phyloP scores from a whole-genome alignment of 1,140 invertebrate genomes.

The Diabrotica undecimpunctata region DNA sequence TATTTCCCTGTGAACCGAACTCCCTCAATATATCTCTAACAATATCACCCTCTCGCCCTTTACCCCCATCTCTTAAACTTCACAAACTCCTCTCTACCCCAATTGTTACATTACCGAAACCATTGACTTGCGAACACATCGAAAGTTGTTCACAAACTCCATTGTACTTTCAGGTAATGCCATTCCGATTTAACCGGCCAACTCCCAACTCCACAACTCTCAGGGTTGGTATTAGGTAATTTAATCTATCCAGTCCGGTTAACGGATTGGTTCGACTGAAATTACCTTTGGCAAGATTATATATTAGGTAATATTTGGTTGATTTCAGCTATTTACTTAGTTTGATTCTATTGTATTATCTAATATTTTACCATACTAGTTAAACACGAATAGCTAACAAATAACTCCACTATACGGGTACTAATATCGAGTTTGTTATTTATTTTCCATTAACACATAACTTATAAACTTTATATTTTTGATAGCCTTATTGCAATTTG shows the following conservation, averaged over 20 bases:
- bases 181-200: constrained; percentile 1
- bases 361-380: too few species aligned
- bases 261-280: neutral
- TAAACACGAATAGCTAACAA: too few species aligned
- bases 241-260: neutral
- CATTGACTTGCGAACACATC: neutral
- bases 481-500: too few species aligned
- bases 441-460: too few species aligned
- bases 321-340: too few species aligned
- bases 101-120: constrained; percentile 2
- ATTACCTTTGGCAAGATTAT: too few species aligned
- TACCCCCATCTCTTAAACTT: neutral
- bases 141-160: neutral
- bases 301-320: too few species aligned
- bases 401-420: too few species aligned
- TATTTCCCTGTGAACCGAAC: neutral
- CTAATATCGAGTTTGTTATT: too few species aligned
- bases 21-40: neutral
- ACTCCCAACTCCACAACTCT: neutral
- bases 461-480: too few species aligned
- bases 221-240: neutral
- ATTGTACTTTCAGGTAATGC: constrained; percentile 2
- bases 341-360: too few species aligned
- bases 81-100: neutral
- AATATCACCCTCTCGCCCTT: neutral